Evolutionary conservation across 1,140 invertebrate species (phyloP).

Genomic region (Reticulitermes speratus): DNA sequence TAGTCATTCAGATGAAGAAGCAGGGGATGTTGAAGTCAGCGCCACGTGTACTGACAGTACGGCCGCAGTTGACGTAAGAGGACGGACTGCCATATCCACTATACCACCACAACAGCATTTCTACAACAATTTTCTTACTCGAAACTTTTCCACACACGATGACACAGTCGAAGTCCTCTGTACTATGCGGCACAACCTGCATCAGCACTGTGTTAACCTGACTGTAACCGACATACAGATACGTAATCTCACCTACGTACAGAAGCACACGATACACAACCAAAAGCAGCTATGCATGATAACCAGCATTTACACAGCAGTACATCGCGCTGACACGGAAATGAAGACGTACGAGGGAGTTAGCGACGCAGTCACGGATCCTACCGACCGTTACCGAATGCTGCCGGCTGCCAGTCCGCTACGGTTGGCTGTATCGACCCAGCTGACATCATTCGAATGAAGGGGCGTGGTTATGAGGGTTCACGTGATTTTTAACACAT

Average conservation of each 20-base stretch:
- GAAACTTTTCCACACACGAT: neutral
- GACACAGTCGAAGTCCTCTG: neutral
- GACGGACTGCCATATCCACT: neutral
- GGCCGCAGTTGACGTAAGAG: neutral
- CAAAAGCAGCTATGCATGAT: neutral
- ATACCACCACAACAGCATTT: neutral
- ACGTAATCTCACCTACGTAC: neutral
- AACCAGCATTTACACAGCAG: neutral
- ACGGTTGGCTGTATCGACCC: conserved; percentile 11
- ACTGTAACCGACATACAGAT: neutral
- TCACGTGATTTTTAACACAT: conserved; percentile 2
- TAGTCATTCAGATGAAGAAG: neutral
- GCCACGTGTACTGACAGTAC: neutral
- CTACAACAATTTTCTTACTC: neutral
- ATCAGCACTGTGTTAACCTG: neutral
- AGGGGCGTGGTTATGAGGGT: neutral
- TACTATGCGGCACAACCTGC: neutral
- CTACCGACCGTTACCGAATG: neutral
- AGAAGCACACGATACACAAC: neutral
- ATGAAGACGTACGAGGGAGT: neutral
- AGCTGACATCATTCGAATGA: neutral
- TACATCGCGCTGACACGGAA: neutral
- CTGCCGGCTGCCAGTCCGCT: neutral
- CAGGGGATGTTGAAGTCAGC: neutral
- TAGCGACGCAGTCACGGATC: neutral